A percentile compares a stretch with the other conserved stretches of the same genome.
Conservation (phyloP, 2,797 vertebrate genomes). For the Passerculus sandwichensis region DNA sequence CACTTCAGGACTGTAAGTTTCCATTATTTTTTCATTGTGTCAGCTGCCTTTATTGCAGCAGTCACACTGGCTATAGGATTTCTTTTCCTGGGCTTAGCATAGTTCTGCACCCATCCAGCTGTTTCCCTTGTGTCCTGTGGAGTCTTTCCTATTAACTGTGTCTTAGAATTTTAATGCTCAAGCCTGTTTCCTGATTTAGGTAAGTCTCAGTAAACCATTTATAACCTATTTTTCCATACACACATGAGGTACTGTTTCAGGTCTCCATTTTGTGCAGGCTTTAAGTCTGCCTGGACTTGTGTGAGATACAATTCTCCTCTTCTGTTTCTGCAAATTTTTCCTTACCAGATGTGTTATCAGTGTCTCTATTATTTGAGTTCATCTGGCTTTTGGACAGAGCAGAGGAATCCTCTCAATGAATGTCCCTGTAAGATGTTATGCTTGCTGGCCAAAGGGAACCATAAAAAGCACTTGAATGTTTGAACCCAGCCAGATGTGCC, state of each 20-base stretch:
- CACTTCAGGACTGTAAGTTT: constrained; percentile 60
- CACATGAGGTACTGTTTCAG: constrained; percentile 51
- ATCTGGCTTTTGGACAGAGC: background rate
- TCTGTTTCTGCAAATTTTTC: background rate
- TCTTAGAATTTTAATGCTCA: constrained; percentile 77
- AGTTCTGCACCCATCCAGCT: constrained; percentile 60
- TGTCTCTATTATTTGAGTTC: background rate
- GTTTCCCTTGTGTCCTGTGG: constrained; percentile 71
- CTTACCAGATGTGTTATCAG: background rate
- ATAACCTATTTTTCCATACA: constrained; percentile 76
- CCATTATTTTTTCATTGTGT: constrained; percentile 37
- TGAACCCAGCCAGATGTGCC: constrained; percentile 29
- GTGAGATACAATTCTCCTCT: background rate
- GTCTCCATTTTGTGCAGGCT: constrained; percentile 47
- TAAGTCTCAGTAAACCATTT: constrained; percentile 73
- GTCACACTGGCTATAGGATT: constrained; percentile 45
- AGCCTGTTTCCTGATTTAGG: constrained; percentile 77
- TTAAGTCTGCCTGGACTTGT: constrained; percentile 42
- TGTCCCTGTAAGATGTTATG: background rate
- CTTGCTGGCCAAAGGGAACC: background rate
- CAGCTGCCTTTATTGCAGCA: constrained; percentile 62
- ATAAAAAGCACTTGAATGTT: constrained; percentile 1
- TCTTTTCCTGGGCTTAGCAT: constrained; percentile 45
- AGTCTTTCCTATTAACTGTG: constrained; percentile 76
- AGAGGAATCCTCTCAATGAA: background rate